Evolutionary conservation across 2,113 vertebrate species (phyloP).

Genomic region (Pseudonaja textilis): DNA sequence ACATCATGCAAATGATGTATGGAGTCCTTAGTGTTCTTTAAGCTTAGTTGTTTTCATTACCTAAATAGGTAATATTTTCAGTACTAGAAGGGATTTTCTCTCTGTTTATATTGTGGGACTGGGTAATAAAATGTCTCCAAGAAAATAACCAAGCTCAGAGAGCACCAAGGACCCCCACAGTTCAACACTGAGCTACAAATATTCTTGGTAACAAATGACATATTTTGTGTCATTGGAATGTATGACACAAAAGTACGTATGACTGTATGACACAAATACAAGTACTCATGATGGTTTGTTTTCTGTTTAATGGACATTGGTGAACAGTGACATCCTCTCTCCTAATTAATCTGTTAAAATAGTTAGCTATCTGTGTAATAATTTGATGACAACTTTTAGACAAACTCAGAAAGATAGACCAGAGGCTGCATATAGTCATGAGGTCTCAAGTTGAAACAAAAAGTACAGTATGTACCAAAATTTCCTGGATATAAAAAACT

Average conservation of each 20-base stretch:
- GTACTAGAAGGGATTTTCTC: background rate
- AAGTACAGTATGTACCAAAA: background rate
- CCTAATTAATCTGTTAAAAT: background rate
- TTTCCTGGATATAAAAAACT: background rate
- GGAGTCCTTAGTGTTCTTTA: background rate
- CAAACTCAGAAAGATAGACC: background rate
- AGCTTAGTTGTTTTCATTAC: background rate
- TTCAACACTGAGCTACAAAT: background rate
- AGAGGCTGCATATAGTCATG: background rate
- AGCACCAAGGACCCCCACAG: background rate
- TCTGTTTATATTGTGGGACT: background rate
- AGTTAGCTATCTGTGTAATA: background rate
- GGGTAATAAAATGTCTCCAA: background rate
- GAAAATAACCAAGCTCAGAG: background rate
- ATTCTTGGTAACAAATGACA: background rate
- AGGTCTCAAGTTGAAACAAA: background rate
- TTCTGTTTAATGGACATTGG: background rate
- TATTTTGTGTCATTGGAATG: background rate
- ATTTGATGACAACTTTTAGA: background rate
- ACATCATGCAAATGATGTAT: background rate
- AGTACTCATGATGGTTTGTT: background rate
- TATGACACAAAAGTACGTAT: too few species aligned
- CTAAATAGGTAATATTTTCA: background rate
- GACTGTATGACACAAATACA: too few species aligned
- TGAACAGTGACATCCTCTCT: background rate